Evolutionary conservation across 2,888 invertebrate genomes (phyloP).

Genomic region (Volucella zonaria): DNA sequence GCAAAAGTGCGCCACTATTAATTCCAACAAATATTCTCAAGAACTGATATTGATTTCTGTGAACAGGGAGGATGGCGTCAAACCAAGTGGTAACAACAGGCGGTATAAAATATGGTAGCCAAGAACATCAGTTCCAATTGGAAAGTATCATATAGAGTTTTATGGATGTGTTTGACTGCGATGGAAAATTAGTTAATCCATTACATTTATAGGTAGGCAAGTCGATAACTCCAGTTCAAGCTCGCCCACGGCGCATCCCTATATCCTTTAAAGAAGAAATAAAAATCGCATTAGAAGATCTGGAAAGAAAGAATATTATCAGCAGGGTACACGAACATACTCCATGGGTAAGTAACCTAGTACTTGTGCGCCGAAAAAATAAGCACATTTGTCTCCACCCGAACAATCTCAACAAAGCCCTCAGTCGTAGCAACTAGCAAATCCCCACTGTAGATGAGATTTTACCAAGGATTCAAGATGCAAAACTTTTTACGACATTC

Average conservation of each 20-base stretch:
- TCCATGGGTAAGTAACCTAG: slow-evolving; percentile 57
- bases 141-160: slow-evolving; percentile 16
- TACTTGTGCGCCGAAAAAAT: slow-evolving; percentile 40
- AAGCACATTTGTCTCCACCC: slow-evolving; percentile 50
- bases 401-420: slow-evolving; percentile 32
- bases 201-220: too few species aligned
- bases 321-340: too few species aligned
- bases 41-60: slow-evolving; percentile 21
- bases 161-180: too few species aligned
- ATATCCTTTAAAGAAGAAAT: slow-evolving; percentile 11
- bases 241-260: slow-evolving; percentile 26
- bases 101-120: slow-evolving; percentile 18
- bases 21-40: slow-evolving; percentile 2
- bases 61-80: too few species aligned
- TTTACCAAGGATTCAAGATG: too few species aligned
- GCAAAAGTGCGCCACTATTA: slow-evolving; percentile 23
- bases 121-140: slow-evolving; percentile 14
- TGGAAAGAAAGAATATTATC: slow-evolving; percentile 18
- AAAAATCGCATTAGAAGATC: slow-evolving; percentile 17
- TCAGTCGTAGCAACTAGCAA: slow-evolving; percentile 41
- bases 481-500: too few species aligned
- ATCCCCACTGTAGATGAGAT: too few species aligned
- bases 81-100: too few species aligned
- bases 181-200: too few species aligned
- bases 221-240: too few species aligned